A percentile compares a stretch with the other conserved stretches of the same genome.
Evolutionary conservation across 2,797 vertebrate species (phyloP).

Genomic region (Gallinago stenura): DNA sequence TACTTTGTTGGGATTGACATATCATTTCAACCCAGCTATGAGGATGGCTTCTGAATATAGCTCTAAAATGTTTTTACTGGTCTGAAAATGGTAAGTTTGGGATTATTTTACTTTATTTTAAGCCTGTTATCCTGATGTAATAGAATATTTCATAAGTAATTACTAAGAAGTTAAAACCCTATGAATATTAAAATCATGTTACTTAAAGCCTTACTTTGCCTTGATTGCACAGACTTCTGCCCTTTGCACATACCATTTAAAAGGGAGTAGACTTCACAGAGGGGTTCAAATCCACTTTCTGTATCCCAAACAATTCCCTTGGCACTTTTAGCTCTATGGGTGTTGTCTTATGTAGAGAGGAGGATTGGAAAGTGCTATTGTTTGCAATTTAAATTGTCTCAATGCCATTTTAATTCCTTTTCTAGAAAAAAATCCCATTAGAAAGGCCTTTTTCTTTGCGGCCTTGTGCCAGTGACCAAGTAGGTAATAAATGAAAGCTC

Average conservation of each 20-base stretch:
- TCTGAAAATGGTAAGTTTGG: neutral
- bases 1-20: neutral
- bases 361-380: neutral
- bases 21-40: neutral
- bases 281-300: neutral
- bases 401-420: neutral
- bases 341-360: neutral
- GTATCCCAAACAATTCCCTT: neutral
- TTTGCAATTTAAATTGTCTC: neutral
- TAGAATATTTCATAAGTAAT: slow-evolving; percentile 32
- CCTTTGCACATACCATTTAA: neutral
- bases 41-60: neutral
- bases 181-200: slow-evolving; percentile 58
- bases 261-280: neutral
- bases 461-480: neutral
- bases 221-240: neutral
- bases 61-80: neutral
- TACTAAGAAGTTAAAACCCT: slow-evolving; percentile 37
- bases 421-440: neutral
- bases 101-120: slow-evolving; percentile 17
- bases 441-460: neutral
- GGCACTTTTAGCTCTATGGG: neutral
- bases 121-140: slow-evolving; percentile 9
- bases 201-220: neutral
- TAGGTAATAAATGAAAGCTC: slow-evolving; percentile 22